Evolutionary conservation across 2,113 vertebrate genomes (phyloP).

Genomic region (Forbesichthys agassizii): DNA sequence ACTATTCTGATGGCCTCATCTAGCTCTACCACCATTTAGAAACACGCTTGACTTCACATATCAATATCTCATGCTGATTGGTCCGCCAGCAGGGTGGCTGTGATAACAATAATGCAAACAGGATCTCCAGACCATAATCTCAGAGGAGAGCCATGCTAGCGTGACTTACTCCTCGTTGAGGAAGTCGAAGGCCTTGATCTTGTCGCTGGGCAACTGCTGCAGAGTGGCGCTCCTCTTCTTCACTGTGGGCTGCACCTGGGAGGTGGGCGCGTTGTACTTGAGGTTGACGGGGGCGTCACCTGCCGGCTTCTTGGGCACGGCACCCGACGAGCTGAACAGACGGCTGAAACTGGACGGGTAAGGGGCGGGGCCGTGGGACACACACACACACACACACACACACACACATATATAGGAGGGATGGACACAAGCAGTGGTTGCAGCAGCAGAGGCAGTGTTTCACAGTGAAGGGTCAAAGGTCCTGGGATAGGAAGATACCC

Average conservation of each 20-base stretch:
- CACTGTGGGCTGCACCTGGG: slow-evolving; percentile 91
- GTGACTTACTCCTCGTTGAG: slow-evolving; percentile 94
- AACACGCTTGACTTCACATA: no score
- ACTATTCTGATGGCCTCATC: no score
- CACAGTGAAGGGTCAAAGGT: slow-evolving; percentile 41
- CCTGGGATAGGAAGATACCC: slow-evolving; percentile 8
- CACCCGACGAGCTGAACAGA: slow-evolving; percentile 94
- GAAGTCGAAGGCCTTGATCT: slow-evolving; percentile 98
- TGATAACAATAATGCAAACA: no score
- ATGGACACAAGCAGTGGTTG: slow-evolving; percentile 67
- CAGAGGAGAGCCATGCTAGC: no score
- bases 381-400: slow-evolving; percentile 57
- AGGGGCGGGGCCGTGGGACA: slow-evolving; percentile 52
- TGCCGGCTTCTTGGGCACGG: slow-evolving; percentile 85
- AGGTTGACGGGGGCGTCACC: slow-evolving; percentile 88
- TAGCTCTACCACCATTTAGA: no score
- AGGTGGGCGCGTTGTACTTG: slow-evolving; percentile 96
- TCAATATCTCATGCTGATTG: no score
- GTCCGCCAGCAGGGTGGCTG: no score
- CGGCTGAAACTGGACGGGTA: slow-evolving; percentile 90
- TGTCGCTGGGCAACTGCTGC: slow-evolving; percentile 94
- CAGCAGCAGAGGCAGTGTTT: slow-evolving; percentile 45
- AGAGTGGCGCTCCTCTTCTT: slow-evolving; percentile 96
- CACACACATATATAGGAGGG: slow-evolving; percentile 73
- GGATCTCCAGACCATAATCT: no score